Conservation (phyloP, 1,140 invertebrate species). For the Drosophila orena region DNA sequence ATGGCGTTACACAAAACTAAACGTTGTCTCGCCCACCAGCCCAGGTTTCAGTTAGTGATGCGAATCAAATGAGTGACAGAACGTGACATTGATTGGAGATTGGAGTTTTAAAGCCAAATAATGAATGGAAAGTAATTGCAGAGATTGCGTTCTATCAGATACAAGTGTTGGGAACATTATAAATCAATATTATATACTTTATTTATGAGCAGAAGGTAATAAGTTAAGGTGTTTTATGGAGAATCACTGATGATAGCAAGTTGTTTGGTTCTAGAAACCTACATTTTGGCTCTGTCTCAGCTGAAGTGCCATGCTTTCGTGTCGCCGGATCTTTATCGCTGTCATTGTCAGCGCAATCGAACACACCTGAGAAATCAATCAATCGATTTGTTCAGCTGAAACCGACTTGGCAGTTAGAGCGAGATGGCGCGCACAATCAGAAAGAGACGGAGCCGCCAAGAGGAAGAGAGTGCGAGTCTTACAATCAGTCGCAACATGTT, state of each 20-base stretch:
- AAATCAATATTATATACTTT: background rate
- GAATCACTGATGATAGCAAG: no score
- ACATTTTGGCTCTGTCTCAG: background rate
- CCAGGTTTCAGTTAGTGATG: conserved; percentile 19
- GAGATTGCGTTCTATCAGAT: background rate
- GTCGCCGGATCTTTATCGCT: conserved; percentile 10
- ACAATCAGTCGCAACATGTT: conserved; percentile 77
- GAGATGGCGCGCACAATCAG: conserved; percentile 2
- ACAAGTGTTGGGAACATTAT: background rate
- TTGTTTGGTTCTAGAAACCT: background rate
- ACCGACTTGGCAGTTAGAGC: conserved; percentile 38
- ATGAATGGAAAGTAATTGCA: background rate
- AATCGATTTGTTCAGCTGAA: conserved; percentile 80
- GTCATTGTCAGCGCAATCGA: conserved; percentile 57
- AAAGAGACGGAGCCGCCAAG: background rate
- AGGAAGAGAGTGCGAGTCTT: conserved; percentile 14
- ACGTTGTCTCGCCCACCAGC: conserved; percentile 23
- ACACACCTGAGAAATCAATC: conserved; percentile 82
- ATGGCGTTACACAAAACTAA: conserved; percentile 70
- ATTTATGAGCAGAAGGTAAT: no score
- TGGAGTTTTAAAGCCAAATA: background rate
- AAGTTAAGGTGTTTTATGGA: no score
- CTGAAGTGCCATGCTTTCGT: conserved; percentile 12
- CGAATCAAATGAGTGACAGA: conserved; percentile 16
- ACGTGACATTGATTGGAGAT: conserved; percentile 8